phyloP scores from a whole-genome alignment of 2,888 invertebrate species.

The Drosophila borealis region DNA sequence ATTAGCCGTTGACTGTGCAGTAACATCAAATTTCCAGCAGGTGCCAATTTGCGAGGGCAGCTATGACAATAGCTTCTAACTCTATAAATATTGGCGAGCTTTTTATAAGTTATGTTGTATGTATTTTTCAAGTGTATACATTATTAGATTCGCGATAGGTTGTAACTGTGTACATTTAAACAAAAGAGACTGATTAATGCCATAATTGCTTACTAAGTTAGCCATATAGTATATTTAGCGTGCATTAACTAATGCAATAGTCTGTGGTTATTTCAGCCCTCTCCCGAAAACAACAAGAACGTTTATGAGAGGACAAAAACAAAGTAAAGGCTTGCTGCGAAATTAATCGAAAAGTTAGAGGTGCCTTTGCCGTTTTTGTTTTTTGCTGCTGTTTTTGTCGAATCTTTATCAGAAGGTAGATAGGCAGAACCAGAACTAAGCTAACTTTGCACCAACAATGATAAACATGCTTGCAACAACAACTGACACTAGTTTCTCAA shows the following conservation, averaged over 20 bases:
- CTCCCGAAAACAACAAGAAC: neutral
- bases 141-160: too few relatives aligned
- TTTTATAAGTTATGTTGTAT: neutral
- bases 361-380: conserved; percentile 38
- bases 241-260: neutral
- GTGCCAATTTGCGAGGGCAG: conserved; percentile 36
- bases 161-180: too few relatives aligned
- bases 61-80: neutral
- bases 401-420: conserved; percentile 33
- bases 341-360: conserved; percentile 49
- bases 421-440: conserved; percentile 25
- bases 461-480: conserved; percentile 28
- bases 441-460: conserved; percentile 34
- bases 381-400: conserved; percentile 25
- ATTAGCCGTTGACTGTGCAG: conserved; percentile 68
- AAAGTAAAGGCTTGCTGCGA: conserved; percentile 26
- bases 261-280: neutral
- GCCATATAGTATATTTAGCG: neutral
- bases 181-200: too few relatives aligned
- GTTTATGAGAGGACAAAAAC: conserved; percentile 2
- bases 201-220: neutral
- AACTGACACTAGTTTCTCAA: conserved; percentile 33
- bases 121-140: too few relatives aligned
- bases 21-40: conserved; percentile 54
- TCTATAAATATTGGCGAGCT: neutral